These are phyloP conservation scores for Centropyge bicolor DNA, from an alignment of 2,797 vertebrate genomes.

Conservation along the genomic window DNA sequence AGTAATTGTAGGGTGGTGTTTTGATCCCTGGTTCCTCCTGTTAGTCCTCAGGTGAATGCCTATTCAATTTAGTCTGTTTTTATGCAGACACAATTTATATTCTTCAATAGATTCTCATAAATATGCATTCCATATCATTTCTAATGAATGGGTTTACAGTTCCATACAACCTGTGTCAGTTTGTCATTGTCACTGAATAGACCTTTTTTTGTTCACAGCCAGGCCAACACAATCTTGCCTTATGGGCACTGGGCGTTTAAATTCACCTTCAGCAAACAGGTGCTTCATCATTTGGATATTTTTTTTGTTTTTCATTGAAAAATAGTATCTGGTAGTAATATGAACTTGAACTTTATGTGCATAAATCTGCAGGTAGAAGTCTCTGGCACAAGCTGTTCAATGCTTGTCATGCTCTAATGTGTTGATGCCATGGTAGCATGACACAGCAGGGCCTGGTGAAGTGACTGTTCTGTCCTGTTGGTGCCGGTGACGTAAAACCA, in stretches of 20 bases:
- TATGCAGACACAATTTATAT: not conserved
- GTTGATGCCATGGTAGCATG: conserved; percentile 75
- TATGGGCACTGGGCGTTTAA: not conserved
- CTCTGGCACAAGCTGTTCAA: conserved; percentile 33
- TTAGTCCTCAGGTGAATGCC: not conserved
- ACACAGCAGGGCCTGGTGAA: conserved; percentile 68
- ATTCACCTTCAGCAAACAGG: not conserved
- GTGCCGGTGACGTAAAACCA: conserved; percentile 66
- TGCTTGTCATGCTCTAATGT: conserved; percentile 51
- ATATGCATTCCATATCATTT: not conserved
- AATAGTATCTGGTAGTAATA: not conserved
- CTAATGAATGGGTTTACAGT: not conserved
- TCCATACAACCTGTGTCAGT: not conserved
- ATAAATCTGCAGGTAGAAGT: conserved; percentile 17
- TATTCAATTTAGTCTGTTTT: not conserved
- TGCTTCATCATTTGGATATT: not conserved
- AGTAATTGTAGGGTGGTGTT: conserved; percentile 3
- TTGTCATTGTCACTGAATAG: not conserved
- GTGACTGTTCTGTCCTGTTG: conserved; percentile 59
- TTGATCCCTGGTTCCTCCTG: not conserved
- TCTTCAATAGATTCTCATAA: not conserved
- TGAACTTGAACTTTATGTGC: conserved; percentile 6
- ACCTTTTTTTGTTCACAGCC: not conserved
- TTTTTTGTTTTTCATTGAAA: not conserved
- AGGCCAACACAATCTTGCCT: not conserved